Evolutionary conservation across 2,113 vertebrate species (phyloP), one percentile per base, ranked within the genome.

Genomic region (Tringa solitaria): DNA sequence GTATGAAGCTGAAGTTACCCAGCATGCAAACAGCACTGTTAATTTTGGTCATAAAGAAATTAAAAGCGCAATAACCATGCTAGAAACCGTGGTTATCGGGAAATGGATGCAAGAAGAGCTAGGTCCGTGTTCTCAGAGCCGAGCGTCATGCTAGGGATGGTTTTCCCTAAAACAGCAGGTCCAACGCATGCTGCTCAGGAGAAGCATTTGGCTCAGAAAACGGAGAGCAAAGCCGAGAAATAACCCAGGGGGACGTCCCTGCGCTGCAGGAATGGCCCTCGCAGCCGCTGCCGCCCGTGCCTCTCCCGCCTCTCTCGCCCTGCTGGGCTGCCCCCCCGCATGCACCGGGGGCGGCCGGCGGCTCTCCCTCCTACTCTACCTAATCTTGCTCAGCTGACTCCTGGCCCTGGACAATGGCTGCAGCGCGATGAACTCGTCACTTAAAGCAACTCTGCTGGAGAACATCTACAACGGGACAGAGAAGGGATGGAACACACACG

Each of bases 331-430:
- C 95, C 97, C 97, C 97, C 95, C 84, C 95, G 97, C 99, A 99
- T 99, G 99, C 99, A 98, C 80, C 98, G 97, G 95, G 96, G 92
- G 97, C 95, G 95, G 95, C 41, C 96, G 98, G 97, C 96, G 93
- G 95, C 97, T 98, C 93, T 87, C 97, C 97, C 97, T 98, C 98
- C 98, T 98, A 98, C 98, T 99, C 99, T 99, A 99, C 99, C 99
- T 99, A 99, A 99, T 99, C 98, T 98, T 99, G 98, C 99, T 99
- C 98, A 99, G 99, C 98, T 99, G 99, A 98, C 98, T 99, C 99
- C 99, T 99, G 98, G 99, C 99, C 99, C 99, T 99, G 98, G 99
- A 99, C 98, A 99, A 98, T 97, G 99, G 99, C 98, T 99, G 99
- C 98, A 99, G 99, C 98, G 99, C 99, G 99, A 99, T 99, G 99